Percentiles rank a stretch among this genome's conserved stretches.
phyloP scores from a whole-genome alignment of 2,113 vertebrate genomes.

The Pelusios castaneus region DNA sequence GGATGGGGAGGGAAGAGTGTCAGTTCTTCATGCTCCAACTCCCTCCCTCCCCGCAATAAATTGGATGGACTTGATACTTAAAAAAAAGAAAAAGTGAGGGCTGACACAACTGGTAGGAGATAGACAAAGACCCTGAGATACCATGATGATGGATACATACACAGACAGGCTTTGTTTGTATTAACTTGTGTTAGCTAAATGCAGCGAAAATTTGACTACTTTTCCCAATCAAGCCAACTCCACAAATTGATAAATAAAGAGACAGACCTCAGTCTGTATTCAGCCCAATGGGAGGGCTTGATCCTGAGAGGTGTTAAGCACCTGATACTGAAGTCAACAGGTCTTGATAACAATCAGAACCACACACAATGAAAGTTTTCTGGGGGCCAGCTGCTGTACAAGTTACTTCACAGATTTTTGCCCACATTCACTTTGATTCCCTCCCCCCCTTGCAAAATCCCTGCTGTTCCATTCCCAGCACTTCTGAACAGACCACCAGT shows the following conservation, averaged over 20 bases:
- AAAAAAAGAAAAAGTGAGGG: not conserved
- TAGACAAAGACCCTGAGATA: conserved; percentile 5
- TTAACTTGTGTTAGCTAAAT: conserved; percentile 23
- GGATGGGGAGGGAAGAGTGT: not conserved
- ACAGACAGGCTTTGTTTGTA: not conserved
- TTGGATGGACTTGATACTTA: not conserved
- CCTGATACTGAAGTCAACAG: not conserved
- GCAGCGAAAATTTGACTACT: conserved; percentile 10
- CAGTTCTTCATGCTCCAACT: not conserved
- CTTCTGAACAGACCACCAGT: not conserved
- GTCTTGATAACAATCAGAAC: conserved; percentile 24
- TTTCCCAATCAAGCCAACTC: conserved; percentile 23
- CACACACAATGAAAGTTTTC: not conserved
- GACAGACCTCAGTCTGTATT: conserved; percentile 28
- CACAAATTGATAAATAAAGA: not conserved
- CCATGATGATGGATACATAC: not conserved
- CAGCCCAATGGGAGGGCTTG: not conserved
- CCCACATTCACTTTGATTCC: not conserved
- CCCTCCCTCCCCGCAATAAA: not conserved
- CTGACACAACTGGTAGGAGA: conserved; percentile 5
- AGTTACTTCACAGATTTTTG: not conserved
- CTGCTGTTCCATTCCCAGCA: not conserved
- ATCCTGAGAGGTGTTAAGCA: conserved; percentile 2
- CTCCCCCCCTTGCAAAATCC: not conserved
- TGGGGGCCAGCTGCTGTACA: not conserved